Base-by-base conservation (phyloP, 2,113 vertebrate species). In the Butorides virescens region DNA sequence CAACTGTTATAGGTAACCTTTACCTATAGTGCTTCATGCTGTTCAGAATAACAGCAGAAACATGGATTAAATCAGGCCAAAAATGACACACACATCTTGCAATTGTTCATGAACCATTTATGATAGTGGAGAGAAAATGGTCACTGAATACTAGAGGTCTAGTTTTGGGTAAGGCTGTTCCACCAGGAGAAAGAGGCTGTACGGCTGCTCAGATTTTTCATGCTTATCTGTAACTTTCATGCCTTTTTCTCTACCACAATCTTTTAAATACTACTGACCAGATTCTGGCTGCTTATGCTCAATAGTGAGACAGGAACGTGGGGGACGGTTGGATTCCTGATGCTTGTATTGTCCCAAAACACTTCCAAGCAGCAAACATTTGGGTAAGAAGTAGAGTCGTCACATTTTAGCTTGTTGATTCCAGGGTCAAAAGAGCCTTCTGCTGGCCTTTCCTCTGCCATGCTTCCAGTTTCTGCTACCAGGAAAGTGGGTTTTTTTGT, bases 31-130 rank as follows among this genome's bases (percentile, higher is more conserved):
- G 21, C 47, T 82, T 84, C 29, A 29, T 77, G 29, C 46, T 78
- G 56, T 90, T 90, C 34, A 93, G 96, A 95, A 32, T 30, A 88
- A 67, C 36, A 91, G n/a, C 49, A 80, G 67, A 37, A 96, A 78
- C 16, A 30, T 23, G 18, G 56, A 76, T 80, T 81, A 89, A 91
- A 97, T 95, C n/a, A 73, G 18, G 34, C 37, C 11, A 75, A 90
- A 93, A 94, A 61, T 30, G 11, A 92, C 17, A 23, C 53, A 94
- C 8, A 11, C 32, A 80, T 87, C 86, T 93, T 96, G 46, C 42
- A 96, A 55, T 79, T 89, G 61, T 83, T 81, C 52, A 62, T 80
- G 80, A 97, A 88, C 47, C 26, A 49, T 84, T 96, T 87, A 66
- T 32, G 16, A 44, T 70, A 79, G 49, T 14, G 63, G 30, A 59